Evolutionary conservation across 2,888 invertebrate species (phyloP).

Genomic region (Elysia crispata): DNA sequence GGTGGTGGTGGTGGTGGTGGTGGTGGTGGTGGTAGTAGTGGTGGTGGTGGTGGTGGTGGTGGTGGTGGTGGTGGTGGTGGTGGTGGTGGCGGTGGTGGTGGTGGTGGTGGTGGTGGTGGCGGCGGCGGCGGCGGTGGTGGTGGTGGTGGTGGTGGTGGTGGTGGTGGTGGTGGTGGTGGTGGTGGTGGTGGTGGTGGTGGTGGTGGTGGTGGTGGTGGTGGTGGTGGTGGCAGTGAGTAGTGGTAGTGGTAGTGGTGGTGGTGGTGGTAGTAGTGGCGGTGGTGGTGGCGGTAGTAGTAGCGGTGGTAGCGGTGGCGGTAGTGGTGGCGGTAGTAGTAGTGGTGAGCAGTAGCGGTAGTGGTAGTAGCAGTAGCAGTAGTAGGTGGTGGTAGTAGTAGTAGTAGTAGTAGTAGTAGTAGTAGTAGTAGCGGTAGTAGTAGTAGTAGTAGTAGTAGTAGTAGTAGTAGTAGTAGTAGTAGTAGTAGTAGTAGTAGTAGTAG

Average conservation of each 20-base stretch:
- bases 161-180: too few relatives aligned
- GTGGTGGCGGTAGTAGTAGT: neutral
- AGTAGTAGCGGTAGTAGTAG: conserved; percentile 35
- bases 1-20: too few relatives aligned
- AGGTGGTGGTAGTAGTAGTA: too few relatives aligned
- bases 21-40: neutral
- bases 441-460: conserved; percentile 39
- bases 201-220: too few relatives aligned
- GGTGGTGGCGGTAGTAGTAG: neutral
- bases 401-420: conserved; percentile 37
- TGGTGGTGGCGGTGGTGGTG: too few relatives aligned
- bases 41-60: too few relatives aligned
- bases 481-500: conserved; percentile 38
- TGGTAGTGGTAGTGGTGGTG: too few relatives aligned
- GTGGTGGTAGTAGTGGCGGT: too few relatives aligned
- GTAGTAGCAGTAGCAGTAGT: conserved; percentile 2
- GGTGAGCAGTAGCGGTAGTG: neutral
- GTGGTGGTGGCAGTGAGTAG: too few relatives aligned
- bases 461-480: conserved; percentile 39
- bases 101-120: conserved; percentile 9
- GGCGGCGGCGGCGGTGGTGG: conserved; percentile 15
- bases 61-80: neutral
- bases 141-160: conserved; percentile 19
- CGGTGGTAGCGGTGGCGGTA: neutral
- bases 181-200: too few relatives aligned